Conservation (phyloP, 2,888 invertebrate species). For the Chymomyza fuscimana region DNA sequence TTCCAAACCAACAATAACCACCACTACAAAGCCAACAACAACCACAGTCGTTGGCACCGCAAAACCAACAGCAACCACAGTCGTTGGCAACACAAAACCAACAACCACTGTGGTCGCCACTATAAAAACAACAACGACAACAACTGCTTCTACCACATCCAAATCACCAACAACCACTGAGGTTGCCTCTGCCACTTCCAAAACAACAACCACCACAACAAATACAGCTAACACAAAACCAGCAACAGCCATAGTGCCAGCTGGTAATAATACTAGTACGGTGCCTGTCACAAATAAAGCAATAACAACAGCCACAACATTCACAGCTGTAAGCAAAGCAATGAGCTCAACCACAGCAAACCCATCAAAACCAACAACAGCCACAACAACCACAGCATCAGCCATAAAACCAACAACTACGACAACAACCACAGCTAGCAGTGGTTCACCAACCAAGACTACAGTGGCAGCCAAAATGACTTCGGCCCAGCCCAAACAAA, state of each 20-base stretch:
- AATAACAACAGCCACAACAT: slow-evolving; percentile 15
- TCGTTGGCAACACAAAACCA: background rate
- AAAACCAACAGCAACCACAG: slow-evolving; percentile 1
- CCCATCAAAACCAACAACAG: slow-evolving; percentile 25
- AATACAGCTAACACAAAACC: slow-evolving; percentile 6
- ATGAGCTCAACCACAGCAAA: slow-evolving; percentile 28
- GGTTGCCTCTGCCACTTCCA: background rate
- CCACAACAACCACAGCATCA: slow-evolving; percentile 1
- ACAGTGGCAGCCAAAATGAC: slow-evolving; percentile 25
- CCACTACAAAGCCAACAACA: slow-evolving; percentile 5
- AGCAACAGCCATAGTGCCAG: slow-evolving; percentile 30
- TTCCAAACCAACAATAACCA: slow-evolving; percentile 7
- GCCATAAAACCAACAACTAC: background rate
- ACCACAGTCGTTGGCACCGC: slow-evolving; percentile 15
- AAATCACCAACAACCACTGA: slow-evolving; percentile 6
- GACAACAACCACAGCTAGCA: background rate
- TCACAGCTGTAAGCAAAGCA: slow-evolving; percentile 24
- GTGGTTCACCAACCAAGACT: slow-evolving; percentile 14
- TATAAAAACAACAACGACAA: slow-evolving; percentile 1
- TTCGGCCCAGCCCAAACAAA: no score
- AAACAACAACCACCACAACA: no score
- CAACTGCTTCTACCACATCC: slow-evolving; percentile 19
- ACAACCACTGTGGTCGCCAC: background rate
- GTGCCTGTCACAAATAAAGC: slow-evolving; percentile 43
- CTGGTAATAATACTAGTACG: slow-evolving; percentile 35